Evolutionary conservation across 1,140 invertebrate species (phyloP).

Genomic region (Neuroterus valhalla): DNA sequence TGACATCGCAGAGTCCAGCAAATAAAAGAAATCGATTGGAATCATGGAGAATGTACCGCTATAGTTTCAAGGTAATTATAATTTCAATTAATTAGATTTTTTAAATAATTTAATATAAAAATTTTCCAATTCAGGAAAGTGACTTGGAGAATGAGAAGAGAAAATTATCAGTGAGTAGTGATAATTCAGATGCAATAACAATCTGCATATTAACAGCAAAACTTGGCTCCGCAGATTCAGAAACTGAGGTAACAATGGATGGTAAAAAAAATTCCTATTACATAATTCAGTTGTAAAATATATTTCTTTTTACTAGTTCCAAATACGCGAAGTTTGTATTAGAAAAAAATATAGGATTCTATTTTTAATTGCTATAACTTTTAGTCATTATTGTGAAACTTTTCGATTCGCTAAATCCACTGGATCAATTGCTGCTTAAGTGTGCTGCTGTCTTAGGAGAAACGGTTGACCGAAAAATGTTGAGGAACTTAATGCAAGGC

Average conservation of each 20-base stretch:
- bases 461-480: slow-evolving; percentile 76
- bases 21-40: slow-evolving; percentile 41
- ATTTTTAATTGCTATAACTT: slow-evolving; percentile 42
- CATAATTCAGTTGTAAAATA: slow-evolving; percentile 26
- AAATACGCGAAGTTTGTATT: no score
- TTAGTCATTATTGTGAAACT: slow-evolving; percentile 77
- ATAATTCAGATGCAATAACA: slow-evolving; percentile 41
- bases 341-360: background rate
- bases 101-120: slow-evolving; percentile 25
- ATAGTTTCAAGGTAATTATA: slow-evolving; percentile 60
- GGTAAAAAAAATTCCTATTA: slow-evolving; percentile 53
- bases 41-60: slow-evolving; percentile 67
- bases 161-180: background rate
- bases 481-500: slow-evolving; percentile 74
- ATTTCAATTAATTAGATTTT: background rate
- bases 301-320: background rate
- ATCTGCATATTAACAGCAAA: slow-evolving; percentile 59
- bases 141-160: slow-evolving; percentile 21
- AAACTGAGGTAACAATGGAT: slow-evolving; percentile 68
- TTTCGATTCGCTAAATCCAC: slow-evolving; percentile 77
- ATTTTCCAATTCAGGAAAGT: slow-evolving; percentile 41
- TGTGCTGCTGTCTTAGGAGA: slow-evolving; percentile 78
- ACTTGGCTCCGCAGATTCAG: slow-evolving; percentile 61
- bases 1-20: slow-evolving; percentile 19
- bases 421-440: slow-evolving; percentile 79